A percentile compares a stretch with the other conserved stretches of the same genome.
Evolutionary conservation across 2,888 invertebrate species (phyloP).

Genomic region (Ceratothoa steindachneri): DNA sequence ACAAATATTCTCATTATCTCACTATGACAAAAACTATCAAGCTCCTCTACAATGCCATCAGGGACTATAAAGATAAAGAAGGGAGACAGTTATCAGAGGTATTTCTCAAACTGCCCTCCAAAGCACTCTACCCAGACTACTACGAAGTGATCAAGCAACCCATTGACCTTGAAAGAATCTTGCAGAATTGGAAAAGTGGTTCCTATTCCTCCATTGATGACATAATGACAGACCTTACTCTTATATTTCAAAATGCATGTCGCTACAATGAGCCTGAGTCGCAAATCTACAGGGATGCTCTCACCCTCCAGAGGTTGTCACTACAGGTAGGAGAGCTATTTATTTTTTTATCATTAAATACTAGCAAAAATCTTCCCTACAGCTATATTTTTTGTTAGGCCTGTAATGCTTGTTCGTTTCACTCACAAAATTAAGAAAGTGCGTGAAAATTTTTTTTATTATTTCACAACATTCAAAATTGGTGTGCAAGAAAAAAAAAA

Average conservation of each 20-base stretch:
- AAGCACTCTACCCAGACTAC: conserved; percentile 82
- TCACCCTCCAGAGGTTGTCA: conserved; percentile 74
- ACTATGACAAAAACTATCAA: conserved; percentile 25
- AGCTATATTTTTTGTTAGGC: neutral
- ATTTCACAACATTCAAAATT: too few relatives aligned
- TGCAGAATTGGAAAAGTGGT: conserved; percentile 73
- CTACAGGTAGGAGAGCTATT: conserved; percentile 57
- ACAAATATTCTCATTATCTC: conserved; percentile 6
- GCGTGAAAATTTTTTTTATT: neutral
- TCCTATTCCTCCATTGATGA: conserved; percentile 78
- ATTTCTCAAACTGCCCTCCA: conserved; percentile 91
- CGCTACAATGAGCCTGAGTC: conserved; percentile 97
- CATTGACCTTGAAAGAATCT: conserved; percentile 91
- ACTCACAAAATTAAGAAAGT: too few relatives aligned
- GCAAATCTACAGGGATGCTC: conserved; percentile 77
- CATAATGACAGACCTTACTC: conserved; percentile 77
- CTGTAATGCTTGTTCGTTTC: too few relatives aligned
- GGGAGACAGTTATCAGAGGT: conserved; percentile 87
- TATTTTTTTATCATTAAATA: neutral
- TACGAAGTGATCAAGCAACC: conserved; percentile 93
- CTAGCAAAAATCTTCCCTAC: neutral
- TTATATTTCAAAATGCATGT: conserved; percentile 95
- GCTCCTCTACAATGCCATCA: conserved; percentile 56
- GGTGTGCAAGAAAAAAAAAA: too few relatives aligned
- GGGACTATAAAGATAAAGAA: conserved; percentile 80